These are phyloP conservation scores for Calidris pugnax DNA, from an alignment of 2,113 vertebrate genomes.

Conservation along the genomic window DNA sequence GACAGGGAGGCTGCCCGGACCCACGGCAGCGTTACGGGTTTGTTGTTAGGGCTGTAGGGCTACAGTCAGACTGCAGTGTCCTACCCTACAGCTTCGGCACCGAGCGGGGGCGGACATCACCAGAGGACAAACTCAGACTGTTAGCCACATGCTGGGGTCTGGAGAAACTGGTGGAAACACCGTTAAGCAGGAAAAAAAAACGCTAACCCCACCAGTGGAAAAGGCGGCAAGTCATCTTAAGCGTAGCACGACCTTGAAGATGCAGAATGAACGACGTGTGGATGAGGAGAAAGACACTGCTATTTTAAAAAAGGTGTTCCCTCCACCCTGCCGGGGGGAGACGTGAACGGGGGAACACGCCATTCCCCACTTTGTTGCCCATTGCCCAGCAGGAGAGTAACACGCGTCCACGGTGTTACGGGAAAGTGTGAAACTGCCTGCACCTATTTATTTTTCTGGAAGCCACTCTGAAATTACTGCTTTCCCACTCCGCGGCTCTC, in stretches of 20 bases:
- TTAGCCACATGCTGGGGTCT: background rate
- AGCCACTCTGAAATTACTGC: background rate
- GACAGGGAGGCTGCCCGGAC: background rate
- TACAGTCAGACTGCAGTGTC: background rate
- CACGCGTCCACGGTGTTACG: accelerated
- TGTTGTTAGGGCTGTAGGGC: background rate
- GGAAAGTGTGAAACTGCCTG: background rate
- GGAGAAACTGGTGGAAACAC: background rate
- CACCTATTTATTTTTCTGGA: background rate
- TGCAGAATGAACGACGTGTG: background rate
- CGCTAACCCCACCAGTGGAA: background rate
- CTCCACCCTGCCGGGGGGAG: background rate
- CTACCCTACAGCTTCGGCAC: background rate
- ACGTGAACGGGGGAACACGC: background rate
- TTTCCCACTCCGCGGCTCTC: background rate
- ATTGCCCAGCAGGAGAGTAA: background rate
- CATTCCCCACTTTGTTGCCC: background rate
- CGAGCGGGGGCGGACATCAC: background rate
- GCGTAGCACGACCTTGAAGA: background rate
- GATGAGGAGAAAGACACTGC: background rate
- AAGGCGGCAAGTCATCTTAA: background rate
- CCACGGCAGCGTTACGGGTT: background rate
- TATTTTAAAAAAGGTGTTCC: background rate
- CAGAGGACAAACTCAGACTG: background rate
- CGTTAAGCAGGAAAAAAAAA: background rate